Conservation (phyloP, 1,140 invertebrate genomes). For the Scylla paramamosain region DNA sequence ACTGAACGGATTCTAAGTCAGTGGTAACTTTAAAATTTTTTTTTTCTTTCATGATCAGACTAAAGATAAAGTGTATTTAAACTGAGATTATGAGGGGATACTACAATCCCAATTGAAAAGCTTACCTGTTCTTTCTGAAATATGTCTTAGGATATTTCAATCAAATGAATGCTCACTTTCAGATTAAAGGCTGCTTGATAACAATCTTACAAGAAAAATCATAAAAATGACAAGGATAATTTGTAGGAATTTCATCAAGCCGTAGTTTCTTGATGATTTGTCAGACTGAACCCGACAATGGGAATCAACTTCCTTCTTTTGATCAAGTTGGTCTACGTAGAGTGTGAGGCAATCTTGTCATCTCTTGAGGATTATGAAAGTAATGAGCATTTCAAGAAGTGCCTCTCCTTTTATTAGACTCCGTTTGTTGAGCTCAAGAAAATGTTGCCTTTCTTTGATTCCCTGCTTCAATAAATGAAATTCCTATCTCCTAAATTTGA, state of each 20-base stretch:
- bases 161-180: conserved; percentile 52
- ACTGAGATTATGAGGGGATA: neutral
- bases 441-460: conserved; percentile 14
- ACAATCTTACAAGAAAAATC: conserved; percentile 26
- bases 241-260: conserved; percentile 30
- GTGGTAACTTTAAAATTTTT: conserved; percentile 47
- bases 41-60: too few relatives aligned
- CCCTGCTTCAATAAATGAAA: conserved; percentile 34
- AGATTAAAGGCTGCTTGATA: neutral
- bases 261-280: conserved; percentile 2
- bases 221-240: conserved; percentile 31
- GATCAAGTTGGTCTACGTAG: neutral
- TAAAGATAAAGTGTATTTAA: too few relatives aligned
- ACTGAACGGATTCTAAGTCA: conserved; percentile 42
- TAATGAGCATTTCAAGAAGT: conserved; percentile 29
- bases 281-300: conserved; percentile 37
- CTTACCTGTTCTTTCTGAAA: too few relatives aligned
- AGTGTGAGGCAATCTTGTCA: neutral
- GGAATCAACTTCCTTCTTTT: neutral
- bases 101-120: too few relatives aligned
- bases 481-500: neutral
- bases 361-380: neutral
- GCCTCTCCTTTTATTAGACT: conserved; percentile 25
- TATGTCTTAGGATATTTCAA: conserved; percentile 50
- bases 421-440: neutral